Evolutionary conservation across 2,888 invertebrate genomes (phyloP), one percentile per base, ranked within the genome.

Genomic region (Chrysodeixis includens): DNA sequence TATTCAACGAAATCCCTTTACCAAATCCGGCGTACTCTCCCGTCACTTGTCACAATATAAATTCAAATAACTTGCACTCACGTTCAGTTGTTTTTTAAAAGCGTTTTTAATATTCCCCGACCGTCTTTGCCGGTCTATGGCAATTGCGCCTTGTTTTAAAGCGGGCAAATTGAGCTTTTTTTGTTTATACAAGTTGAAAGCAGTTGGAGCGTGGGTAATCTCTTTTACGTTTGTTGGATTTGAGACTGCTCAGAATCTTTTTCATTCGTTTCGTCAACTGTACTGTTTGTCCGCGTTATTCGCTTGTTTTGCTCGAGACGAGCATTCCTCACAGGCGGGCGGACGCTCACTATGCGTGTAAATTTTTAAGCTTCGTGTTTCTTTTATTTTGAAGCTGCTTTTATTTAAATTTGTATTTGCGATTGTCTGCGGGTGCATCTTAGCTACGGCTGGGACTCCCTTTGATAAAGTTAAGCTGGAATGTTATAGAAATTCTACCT

Each of bases 161-260:
- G 86, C 92, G 80, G 87, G 86, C 89, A 88, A 92, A 91, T 93
- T 90, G 90, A 88, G 91, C 76, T 89, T 90, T 93, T 91, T 94
- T 93, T 94, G 93, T 93, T 93, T 93, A 90, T 93, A 90, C 92
- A 94, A 94, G 93, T 93, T 92, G 90, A 88, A 89, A 91, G 88
- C 93, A 93, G 92, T 91, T 90, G 90, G 92, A 92, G 93, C 93
- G 91, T 88, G 83, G 90, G 93, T 94, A 95, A 94, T 94, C 93
- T 93, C 92, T 91, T 94, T 94, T 92, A 88, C 92, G 93, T 93
- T 93, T 92, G 93, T 93, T 90, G 89, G 90, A 91, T 92, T 92
- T 90, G 91, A 92, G 91, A 90, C 88, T 88, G 85, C 60, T 68
- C 51, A 61, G 83, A 79, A 83, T 87, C 86, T 91, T 92, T 93